These are phyloP conservation scores for Corythornis vintsioides DNA, from an alignment of 2,113 vertebrate genomes.

Conservation along the genomic window DNA sequence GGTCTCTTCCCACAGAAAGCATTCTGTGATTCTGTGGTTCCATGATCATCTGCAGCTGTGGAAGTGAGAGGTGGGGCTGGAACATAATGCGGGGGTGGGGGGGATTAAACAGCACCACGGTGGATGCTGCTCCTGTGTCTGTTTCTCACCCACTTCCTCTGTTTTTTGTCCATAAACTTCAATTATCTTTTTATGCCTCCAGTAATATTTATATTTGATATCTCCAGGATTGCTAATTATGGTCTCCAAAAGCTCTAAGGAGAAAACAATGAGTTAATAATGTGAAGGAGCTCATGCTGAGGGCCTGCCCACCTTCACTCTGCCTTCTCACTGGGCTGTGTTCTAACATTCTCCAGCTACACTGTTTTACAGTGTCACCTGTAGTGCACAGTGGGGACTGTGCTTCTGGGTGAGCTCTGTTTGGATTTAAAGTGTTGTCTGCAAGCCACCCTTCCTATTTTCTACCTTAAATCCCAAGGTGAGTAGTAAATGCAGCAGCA, in stretches of 20 bases:
- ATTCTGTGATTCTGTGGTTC: too few species aligned
- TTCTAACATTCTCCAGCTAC: background rate
- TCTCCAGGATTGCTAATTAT: background rate
- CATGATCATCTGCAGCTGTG: background rate
- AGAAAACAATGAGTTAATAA: background rate
- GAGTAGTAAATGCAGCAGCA: background rate
- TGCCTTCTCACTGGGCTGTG: background rate
- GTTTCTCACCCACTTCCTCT: background rate
- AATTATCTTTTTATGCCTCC: background rate
- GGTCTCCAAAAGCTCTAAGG: background rate
- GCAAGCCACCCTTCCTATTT: background rate
- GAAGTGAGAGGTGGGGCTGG: background rate
- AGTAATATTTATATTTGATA: background rate
- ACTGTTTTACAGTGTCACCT: background rate
- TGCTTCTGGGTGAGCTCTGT: background rate
- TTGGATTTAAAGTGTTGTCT: background rate
- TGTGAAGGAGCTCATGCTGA: background rate
- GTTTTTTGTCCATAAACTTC: background rate
- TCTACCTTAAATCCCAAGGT: background rate
- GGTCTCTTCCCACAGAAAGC: too few species aligned
- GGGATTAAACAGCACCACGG: background rate
- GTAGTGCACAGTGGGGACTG: background rate
- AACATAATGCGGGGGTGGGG: accelerated
- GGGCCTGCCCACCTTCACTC: background rate
- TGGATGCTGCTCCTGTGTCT: background rate